Evolutionary conservation across 37 sponge, comb jelly and placozoan genomes (phyloP).

Genomic region (Eunapius fragilis): DNA sequence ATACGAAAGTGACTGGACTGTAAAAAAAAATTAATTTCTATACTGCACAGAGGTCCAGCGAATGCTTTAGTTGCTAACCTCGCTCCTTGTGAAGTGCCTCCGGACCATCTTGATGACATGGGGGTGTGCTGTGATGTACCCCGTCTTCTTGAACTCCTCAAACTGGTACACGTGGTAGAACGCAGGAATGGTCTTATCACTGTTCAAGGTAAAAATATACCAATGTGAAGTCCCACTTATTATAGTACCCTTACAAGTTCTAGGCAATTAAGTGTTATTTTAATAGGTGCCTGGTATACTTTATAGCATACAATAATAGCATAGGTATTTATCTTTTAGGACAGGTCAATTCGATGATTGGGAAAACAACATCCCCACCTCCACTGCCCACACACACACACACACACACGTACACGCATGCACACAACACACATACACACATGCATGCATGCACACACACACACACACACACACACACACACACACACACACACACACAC

Average conservation of each 20-base stretch:
- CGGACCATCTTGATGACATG: conserved; percentile 13
- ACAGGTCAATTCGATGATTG: too few relatives aligned
- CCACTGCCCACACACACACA: neutral
- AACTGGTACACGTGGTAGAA: conserved; percentile 48
- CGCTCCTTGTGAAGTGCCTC: conserved; percentile 15
- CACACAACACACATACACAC: neutral
- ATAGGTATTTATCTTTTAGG: too few relatives aligned
- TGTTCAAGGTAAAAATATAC: neutral
- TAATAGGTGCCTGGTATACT: too few relatives aligned
- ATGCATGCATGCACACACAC: neutral
- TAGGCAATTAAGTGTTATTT: too few relatives aligned
- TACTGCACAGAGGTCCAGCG: neutral
- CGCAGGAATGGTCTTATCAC: conserved; percentile 21
- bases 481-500: neutral
- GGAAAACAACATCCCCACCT: too few relatives aligned
- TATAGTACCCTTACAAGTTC: too few relatives aligned
- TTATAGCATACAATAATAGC: too few relatives aligned
- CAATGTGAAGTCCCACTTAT: too few relatives aligned
- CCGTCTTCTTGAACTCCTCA: conserved; percentile 24
- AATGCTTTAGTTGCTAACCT: neutral
- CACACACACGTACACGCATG: neutral
- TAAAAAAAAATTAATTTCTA: neutral
- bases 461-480: neutral
- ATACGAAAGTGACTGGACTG: conserved; percentile 30
- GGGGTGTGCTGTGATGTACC: conserved; percentile 34